A percentile compares a stretch with the other conserved stretches of the same genome.
Conservation (phyloP, 2,797 vertebrate genomes). For the Clamator glandarius region DNA sequence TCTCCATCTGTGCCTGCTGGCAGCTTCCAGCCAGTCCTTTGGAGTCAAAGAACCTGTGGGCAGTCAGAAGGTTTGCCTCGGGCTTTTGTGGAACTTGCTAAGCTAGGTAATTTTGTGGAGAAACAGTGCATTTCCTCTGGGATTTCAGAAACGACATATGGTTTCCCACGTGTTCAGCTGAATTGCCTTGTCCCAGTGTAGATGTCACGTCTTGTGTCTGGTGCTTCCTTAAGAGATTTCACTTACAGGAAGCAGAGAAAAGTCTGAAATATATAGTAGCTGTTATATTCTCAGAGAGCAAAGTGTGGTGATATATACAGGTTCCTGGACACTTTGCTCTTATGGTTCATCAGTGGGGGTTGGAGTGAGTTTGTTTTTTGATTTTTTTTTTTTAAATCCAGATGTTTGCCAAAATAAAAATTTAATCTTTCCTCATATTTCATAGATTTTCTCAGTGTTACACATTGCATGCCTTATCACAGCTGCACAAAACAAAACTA, state of each 20-base stretch:
- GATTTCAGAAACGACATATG: neutral
- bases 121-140: neutral
- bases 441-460: neutral
- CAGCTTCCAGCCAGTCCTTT: neutral
- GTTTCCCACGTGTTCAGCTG: neutral
- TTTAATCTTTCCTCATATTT: conserved; percentile 10
- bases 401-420: conserved; percentile 18
- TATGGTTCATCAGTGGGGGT: neutral
- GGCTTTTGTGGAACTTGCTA: neutral
- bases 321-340: neutral
- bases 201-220: neutral
- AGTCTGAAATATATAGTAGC: neutral
- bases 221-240: neutral
- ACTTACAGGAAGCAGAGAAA: neutral
- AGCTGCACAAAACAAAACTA: conserved; percentile 34
- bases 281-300: neutral
- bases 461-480: conserved; percentile 53
- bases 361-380: neutral
- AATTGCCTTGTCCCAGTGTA: neutral
- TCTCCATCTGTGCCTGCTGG: neutral
- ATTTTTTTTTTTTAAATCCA: conserved; percentile 6
- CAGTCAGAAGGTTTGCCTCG: neutral
- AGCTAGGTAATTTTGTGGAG: neutral
- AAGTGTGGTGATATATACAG: neutral
- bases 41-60: fast-evolving